phyloP scores from a whole-genome alignment of 2,797 vertebrate genomes.

The Morus bassanus region DNA sequence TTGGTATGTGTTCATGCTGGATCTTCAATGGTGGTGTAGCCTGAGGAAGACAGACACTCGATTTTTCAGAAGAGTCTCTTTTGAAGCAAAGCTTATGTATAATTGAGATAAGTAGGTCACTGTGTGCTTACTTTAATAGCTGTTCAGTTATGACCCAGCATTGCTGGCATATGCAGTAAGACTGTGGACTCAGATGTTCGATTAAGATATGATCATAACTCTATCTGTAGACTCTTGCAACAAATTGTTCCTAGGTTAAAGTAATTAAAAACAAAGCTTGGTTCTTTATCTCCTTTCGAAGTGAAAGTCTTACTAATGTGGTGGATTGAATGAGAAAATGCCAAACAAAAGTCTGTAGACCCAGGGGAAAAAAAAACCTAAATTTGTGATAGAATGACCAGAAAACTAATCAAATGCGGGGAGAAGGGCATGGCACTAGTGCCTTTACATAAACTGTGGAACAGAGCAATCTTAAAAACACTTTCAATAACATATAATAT shows the following conservation, averaged over 20 bases:
- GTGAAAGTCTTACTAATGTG: background rate
- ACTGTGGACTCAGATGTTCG: background rate
- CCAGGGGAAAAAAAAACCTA: background rate
- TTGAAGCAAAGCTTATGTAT: background rate
- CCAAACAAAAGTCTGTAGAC: background rate
- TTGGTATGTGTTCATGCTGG: background rate
- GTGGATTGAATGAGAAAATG: background rate
- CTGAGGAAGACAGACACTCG: background rate
- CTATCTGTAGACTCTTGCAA: background rate
- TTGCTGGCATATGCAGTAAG: background rate
- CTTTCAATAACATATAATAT: background rate
- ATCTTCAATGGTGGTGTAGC: background rate
- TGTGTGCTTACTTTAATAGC: background rate
- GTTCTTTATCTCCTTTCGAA: background rate
- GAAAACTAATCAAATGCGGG: background rate
- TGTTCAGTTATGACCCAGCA: background rate
- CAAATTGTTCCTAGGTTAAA: background rate
- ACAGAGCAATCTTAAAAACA: background rate
- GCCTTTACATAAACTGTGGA: background rate
- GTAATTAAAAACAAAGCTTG: background rate
- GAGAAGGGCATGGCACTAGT: background rate
- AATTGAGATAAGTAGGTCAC: background rate
- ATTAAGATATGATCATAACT: background rate
- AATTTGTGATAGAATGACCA: background rate
- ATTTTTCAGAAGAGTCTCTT: background rate